Conservation (phyloP, 2,797 vertebrate species). For the Sarcoramphus papa region DNA sequence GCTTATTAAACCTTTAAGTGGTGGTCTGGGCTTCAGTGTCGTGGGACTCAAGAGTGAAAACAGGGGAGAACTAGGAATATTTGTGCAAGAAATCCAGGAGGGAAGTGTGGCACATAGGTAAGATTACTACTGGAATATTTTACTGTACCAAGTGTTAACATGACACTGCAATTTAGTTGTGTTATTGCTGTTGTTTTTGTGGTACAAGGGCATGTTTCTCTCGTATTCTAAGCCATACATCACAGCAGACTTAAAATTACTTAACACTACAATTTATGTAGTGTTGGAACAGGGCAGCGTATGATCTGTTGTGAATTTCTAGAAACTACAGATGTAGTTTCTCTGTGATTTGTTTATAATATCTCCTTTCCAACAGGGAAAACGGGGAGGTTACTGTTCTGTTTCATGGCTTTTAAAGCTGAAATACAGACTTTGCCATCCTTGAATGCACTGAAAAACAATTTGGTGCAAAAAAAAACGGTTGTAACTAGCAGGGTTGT, state of each 20-base stretch:
- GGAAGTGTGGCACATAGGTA: slow-evolving; percentile 93
- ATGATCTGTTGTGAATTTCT: neutral
- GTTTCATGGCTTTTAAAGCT: neutral
- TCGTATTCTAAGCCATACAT: neutral
- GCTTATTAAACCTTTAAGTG: slow-evolving; percentile 85
- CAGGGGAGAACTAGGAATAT: slow-evolving; percentile 94
- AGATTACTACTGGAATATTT: neutral
- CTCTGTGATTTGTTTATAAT: neutral
- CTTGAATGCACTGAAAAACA: neutral
- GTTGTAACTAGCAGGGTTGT: neutral
- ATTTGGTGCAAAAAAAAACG: neutral
- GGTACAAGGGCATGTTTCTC: neutral
- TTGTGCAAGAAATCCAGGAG: slow-evolving; percentile 94
- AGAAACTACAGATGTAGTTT: neutral
- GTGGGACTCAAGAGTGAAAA: slow-evolving; percentile 94
- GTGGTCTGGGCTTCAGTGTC: slow-evolving; percentile 95
- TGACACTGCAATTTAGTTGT: neutral
- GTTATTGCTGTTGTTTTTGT: neutral
- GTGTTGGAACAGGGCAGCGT: accelerated
- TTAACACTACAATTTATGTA: neutral
- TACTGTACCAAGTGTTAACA: neutral
- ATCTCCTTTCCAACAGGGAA: neutral
- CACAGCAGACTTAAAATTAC: neutral
- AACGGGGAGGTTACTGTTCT: neutral
- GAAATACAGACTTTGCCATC: neutral